phyloP scores from a whole-genome alignment of 2,888 invertebrate genomes.

The Syrista parreyssii region DNA sequence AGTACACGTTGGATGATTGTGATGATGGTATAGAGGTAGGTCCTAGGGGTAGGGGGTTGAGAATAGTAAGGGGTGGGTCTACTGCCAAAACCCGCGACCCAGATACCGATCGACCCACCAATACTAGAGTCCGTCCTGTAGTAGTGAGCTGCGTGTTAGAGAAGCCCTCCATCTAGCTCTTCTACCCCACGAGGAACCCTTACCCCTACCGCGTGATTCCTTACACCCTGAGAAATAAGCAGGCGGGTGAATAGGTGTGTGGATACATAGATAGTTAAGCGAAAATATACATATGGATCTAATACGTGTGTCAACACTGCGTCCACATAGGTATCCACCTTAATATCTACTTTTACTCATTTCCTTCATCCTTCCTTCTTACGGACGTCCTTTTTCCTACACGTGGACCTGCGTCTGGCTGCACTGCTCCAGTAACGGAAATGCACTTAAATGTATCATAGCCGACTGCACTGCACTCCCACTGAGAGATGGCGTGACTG shows the following conservation, averaged over 20 bases:
- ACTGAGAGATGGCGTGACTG: not conserved
- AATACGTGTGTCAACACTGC: not conserved
- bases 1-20: conserved; percentile 24
- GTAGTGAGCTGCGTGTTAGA: not conserved
- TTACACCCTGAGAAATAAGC: not conserved
- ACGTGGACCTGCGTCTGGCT: conserved; percentile 20
- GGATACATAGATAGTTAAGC: not conserved
- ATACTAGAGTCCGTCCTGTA: conserved; percentile 33
- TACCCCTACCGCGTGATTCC: conserved; percentile 14
- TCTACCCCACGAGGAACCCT: conserved; percentile 2
- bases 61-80: conserved; percentile 36
- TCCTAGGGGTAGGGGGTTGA: conserved; percentile 2
- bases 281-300: not conserved
- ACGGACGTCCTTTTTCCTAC: not conserved
- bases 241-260: not conserved
- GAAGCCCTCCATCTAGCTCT: not conserved
- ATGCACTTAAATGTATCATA: conserved; percentile 37
- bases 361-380: conserved; percentile 9
- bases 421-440: conserved; percentile 28
- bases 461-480: not conserved
- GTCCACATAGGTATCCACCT: not conserved
- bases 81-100: conserved; percentile 66
- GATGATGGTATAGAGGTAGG: conserved; percentile 28
- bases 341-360: not conserved
- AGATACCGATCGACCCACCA: conserved; percentile 66